phyloP scores from a whole-genome alignment of 2,113 vertebrate species.

The Prietella phreatophila region DNA sequence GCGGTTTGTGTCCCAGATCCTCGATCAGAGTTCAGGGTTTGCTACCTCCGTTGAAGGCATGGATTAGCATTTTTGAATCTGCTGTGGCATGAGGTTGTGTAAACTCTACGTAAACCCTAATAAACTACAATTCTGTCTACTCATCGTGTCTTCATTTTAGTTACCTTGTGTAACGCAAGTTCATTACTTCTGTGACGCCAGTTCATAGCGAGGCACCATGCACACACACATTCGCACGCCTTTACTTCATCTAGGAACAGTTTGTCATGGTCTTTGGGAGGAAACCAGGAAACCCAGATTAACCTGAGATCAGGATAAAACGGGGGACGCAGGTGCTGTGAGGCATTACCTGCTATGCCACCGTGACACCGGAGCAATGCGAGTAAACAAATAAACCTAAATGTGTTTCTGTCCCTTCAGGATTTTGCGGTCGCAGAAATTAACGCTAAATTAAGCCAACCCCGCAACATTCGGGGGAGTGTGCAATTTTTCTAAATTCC shows the following conservation, averaged over 20 bases:
- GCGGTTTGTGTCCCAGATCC: slow-evolving; percentile 17
- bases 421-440: no score
- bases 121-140: slow-evolving; percentile 57
- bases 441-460: no score
- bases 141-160: neutral
- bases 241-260: neutral
- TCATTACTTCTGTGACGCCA: neutral
- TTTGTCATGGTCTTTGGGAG: neutral
- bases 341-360: neutral
- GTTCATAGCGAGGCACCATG: neutral
- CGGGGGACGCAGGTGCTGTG: neutral
- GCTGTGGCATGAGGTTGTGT: slow-evolving; percentile 56
- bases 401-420: no score
- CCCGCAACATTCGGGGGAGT: no score
- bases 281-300: neutral
- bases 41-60: slow-evolving; percentile 46
- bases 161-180: neutral
- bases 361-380: neutral
- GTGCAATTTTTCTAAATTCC: no score
- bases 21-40: neutral
- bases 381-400: neutral
- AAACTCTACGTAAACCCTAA: slow-evolving; percentile 57
- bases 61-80: slow-evolving; percentile 57
- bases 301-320: neutral
- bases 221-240: neutral